A percentile compares a stretch with the other conserved stretches of the same genome.
phyloP scores from a whole-genome alignment of 2,797 vertebrate genomes.

The Rhinichthys osculus region DNA sequence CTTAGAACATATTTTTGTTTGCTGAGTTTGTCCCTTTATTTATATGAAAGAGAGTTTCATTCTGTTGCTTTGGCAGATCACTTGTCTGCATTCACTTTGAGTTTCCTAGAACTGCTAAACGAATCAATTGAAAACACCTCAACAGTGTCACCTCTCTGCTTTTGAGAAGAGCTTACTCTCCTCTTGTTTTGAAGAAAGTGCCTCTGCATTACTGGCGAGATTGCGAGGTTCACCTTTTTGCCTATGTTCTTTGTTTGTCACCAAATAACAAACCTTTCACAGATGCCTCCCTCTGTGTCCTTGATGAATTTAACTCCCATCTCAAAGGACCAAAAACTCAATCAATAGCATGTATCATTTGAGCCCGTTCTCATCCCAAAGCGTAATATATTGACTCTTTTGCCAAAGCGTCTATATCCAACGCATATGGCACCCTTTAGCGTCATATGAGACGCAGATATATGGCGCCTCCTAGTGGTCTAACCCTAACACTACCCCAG shows the following conservation, averaged over 20 bases:
- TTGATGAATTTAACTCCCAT: background rate
- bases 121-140: slow-evolving; percentile 39
- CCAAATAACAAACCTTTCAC: slow-evolving; percentile 17
- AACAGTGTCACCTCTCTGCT: slow-evolving; percentile 3
- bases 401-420: no score
- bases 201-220: background rate
- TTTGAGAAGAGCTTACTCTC: slow-evolving; percentile 16
- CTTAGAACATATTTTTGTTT: background rate
- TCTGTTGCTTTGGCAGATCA: slow-evolving; percentile 22
- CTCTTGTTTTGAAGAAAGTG: background rate
- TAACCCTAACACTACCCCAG: no score
- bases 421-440: no score
- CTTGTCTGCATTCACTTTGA: slow-evolving; percentile 37
- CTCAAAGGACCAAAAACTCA: background rate
- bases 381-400: no score
- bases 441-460: no score
- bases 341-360: background rate
- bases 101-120: slow-evolving; percentile 20
- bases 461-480: no score
- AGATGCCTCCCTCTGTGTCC: slow-evolving; percentile 14
- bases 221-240: slow-evolving; percentile 3
- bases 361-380: no score
- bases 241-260: slow-evolving; percentile 5
- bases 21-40: background rate
- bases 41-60: background rate